Conservation (phyloP, 1,140 invertebrate species). For the Parapsyche elsis region DNA sequence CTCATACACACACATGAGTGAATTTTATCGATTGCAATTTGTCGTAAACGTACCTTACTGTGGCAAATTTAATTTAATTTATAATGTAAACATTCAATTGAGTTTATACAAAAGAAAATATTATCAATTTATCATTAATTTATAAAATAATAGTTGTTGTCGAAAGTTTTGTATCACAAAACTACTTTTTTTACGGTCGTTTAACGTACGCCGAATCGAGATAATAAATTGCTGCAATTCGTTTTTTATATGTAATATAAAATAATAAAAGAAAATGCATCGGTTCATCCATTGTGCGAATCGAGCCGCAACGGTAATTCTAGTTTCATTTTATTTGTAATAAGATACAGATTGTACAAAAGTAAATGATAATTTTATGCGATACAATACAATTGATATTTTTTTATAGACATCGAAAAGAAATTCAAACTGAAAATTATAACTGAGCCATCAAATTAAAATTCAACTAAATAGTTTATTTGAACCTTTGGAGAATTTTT, state of each 20-base stretch:
- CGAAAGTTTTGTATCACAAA: not conserved
- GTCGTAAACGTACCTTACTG: not conserved
- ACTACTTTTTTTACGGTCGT: conserved; percentile 30
- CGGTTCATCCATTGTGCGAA: not conserved
- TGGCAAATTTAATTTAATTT: conserved; percentile 8
- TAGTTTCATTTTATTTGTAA: too few relatives aligned
- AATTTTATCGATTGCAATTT: not conserved
- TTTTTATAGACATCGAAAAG: too few relatives aligned
- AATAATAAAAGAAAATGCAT: not conserved
- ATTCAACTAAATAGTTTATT: too few relatives aligned
- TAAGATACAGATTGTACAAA: too few relatives aligned
- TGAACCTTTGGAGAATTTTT: too few relatives aligned
- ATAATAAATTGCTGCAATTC: conserved; percentile 30
- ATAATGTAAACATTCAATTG: too few relatives aligned
- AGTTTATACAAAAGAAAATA: too few relatives aligned
- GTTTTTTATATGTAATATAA: not conserved
- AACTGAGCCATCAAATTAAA: too few relatives aligned
- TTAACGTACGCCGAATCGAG: conserved; percentile 6
- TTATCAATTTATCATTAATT: too few relatives aligned
- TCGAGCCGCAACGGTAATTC: not conserved
- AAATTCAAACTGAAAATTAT: too few relatives aligned
- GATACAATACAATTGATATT: too few relatives aligned
- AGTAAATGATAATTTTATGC: too few relatives aligned
- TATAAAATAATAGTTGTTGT: not conserved
- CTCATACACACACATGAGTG: not conserved